phyloP scores from a whole-genome alignment of 2,113 vertebrate genomes.

The Phalacrocorax brasilianus region DNA sequence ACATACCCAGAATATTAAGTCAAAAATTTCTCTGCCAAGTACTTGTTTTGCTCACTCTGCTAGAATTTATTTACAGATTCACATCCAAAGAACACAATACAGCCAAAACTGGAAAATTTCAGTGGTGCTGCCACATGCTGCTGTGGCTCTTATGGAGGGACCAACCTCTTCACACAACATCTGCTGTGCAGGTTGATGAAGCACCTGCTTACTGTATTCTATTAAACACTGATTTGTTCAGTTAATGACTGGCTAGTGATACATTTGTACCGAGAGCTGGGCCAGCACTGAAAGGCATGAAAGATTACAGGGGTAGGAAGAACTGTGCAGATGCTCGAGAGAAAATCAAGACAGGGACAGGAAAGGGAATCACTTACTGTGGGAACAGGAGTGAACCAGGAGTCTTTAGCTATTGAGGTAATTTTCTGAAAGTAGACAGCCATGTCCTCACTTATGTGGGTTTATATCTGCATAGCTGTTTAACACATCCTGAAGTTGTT shows the following conservation, averaged over 20 bases:
- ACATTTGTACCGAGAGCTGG: neutral
- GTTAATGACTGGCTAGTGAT: neutral
- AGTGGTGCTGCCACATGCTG: neutral
- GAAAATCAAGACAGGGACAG: neutral
- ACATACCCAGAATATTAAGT: neutral
- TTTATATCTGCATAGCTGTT: neutral
- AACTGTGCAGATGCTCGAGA: accelerated
- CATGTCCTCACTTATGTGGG: neutral
- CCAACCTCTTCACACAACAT: neutral
- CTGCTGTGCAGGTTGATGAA: neutral
- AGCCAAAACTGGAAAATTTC: neutral
- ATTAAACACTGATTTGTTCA: neutral
- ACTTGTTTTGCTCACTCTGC: neutral
- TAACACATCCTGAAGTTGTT: neutral
- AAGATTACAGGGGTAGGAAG: neutral
- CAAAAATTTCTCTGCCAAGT: neutral
- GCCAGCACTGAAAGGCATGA: neutral
- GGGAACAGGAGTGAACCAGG: neutral
- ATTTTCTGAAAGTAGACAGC: neutral
- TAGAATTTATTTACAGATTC: constrained; percentile 47
- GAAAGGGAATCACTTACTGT: neutral
- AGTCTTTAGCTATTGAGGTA: neutral
- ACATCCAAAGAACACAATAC: constrained; percentile 10
- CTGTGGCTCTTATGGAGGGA: neutral
- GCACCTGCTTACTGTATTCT: neutral